Base-by-base conservation (phyloP, 2,888 invertebrate genomes). In the Cinara cedri region DNA sequence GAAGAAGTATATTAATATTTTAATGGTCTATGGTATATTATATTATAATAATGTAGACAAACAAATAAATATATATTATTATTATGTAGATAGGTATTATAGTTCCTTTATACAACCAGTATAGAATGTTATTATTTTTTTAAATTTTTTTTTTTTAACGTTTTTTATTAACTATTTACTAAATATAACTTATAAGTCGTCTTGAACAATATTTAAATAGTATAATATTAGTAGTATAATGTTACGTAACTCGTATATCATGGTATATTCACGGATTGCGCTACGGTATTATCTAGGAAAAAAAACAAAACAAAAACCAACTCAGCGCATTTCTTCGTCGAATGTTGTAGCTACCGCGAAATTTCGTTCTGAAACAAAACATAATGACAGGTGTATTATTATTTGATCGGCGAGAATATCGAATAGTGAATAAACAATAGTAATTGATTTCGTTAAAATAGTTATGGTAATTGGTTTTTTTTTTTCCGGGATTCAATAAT, bases 301-400 rank as follows among this genome's bases (percentile, higher is more conserved):
- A 63, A 65, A 26, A 55, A 66, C 66, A 68, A 19, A 44, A n/a
- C 14, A 66, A 49, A 44, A 16, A 46, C 11, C 6, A 55, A 68
- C 24, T 78, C 24, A 78, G 60, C 76, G 76, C 1, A 78, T 78
- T 68, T 78, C 76, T 60, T 60, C 76, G 68, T 60, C 46, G 11
- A 78, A 68, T 34, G 68, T 78, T 34, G 68, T 78, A 21, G 49
- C 57, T 9, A 19, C 76, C 49, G 49, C 16, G 16, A 57, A 60
- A 51, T 60, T 78, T 60, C 26, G 49, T 19, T 78, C 76, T 78
- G 76, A 78, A 78, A 78, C 68, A 78, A 51, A 65, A 26, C 11
- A 46, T 21, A 11, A 68, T n/a, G n/a, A n/a, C n/a, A n/a, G n/a
- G n/a, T n/a, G n/a, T n/a, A n/a, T n/a, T 34, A 8, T 26, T n/a